phyloP scores from a whole-genome alignment of 2,113 vertebrate genomes.

The Myocastor coypus region DNA sequence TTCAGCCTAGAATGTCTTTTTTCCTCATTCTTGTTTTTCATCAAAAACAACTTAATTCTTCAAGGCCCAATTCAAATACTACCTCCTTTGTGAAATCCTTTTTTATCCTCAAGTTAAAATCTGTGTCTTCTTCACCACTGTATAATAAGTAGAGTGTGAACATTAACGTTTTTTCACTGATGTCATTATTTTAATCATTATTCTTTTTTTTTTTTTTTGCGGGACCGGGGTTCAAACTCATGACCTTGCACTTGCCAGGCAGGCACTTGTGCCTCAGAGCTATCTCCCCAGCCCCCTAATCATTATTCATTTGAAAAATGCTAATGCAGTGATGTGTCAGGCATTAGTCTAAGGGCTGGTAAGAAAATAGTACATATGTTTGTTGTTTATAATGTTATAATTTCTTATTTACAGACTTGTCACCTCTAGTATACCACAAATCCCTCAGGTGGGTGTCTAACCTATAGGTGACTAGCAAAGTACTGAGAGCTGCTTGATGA shows the following conservation, averaged over 20 bases:
- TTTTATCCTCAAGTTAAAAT: slow-evolving; percentile 34
- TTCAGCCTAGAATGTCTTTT: neutral
- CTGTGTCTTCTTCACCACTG: neutral
- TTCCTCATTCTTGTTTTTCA: neutral
- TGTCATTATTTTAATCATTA: slow-evolving; percentile 44
- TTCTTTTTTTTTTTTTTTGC: no score
- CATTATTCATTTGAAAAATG: slow-evolving; percentile 17
- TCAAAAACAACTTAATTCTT: slow-evolving; percentile 33
- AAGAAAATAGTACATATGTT: neutral
- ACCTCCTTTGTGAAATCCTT: neutral
- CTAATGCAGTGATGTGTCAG: neutral
- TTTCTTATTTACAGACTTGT: neutral
- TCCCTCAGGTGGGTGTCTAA: neutral
- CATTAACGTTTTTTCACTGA: neutral
- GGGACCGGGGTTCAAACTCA: no score
- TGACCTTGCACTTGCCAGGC: no score
- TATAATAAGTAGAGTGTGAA: neutral
- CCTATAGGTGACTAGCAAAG: neutral
- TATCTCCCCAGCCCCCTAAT: no score
- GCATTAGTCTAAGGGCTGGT: neutral
- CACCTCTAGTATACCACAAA: neutral
- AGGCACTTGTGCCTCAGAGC: no score
- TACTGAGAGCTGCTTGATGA: neutral
- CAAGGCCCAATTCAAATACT: slow-evolving; percentile 9
- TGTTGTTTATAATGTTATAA: neutral